Percentiles rank a stretch among this genome's conserved stretches.
Conservation (phyloP, 2,113 vertebrate species). For the Odocoileus virginianus region DNA sequence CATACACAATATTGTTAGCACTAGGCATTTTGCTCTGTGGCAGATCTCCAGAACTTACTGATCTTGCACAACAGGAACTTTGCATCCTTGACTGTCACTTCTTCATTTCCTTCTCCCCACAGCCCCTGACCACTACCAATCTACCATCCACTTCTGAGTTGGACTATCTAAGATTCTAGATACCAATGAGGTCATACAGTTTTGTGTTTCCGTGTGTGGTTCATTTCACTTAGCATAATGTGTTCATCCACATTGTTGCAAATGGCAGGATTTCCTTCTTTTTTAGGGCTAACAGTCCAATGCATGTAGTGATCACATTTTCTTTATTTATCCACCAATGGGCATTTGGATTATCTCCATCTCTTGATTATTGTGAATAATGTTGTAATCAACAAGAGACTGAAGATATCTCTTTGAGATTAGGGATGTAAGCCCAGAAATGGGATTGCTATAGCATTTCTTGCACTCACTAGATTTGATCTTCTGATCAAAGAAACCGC, state of each 20-base stretch:
- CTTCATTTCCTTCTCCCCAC: no score
- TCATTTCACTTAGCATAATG: neutral
- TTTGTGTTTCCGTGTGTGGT: neutral
- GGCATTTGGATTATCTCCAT: neutral
- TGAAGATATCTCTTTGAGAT: no score
- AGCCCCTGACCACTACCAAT: neutral
- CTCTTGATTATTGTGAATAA: neutral
- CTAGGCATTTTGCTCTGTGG: rapidly evolving
- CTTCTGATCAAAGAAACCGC: neutral
- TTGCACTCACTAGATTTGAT: neutral
- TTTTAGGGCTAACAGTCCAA: neutral
- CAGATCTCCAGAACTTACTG: neutral
- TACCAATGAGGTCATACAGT: neutral
- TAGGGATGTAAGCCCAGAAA: neutral
- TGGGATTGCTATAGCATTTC: neutral
- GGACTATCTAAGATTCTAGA: neutral
- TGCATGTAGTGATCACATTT: neutral
- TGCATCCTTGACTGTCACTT: neutral
- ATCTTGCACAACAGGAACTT: neutral
- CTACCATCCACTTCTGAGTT: neutral
- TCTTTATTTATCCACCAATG: neutral
- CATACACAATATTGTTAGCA: neutral
- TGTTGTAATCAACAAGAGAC: neutral
- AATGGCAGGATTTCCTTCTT: neutral
- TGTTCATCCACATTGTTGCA: neutral